These are phyloP conservation scores for Lepus oiostolus DNA, from an alignment of 2,797 vertebrate genomes.

Conservation along the genomic window DNA sequence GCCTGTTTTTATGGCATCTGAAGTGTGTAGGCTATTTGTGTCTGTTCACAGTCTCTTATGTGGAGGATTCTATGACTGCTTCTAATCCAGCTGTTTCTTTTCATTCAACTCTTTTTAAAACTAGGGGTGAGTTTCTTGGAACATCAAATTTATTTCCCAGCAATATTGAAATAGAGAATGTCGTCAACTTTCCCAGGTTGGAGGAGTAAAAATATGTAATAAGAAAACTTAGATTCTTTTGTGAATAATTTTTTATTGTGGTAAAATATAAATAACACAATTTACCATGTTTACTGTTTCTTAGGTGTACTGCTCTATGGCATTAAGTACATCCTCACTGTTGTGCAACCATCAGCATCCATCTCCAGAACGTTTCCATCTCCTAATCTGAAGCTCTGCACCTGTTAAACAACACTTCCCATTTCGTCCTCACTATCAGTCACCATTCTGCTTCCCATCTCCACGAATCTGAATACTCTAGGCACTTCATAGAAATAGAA, in stretches of 20 bases:
- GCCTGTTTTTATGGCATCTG: neutral
- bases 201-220: slow-evolving; percentile 53
- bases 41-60: neutral
- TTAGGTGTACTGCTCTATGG: neutral
- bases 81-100: slow-evolving; percentile 69
- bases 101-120: slow-evolving; percentile 66
- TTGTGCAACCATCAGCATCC: neutral
- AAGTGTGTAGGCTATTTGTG: neutral
- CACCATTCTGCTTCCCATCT: neutral
- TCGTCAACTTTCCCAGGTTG: slow-evolving; percentile 61
- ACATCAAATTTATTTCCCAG: slow-evolving; percentile 68
- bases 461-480: neutral
- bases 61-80: slow-evolving; percentile 16
- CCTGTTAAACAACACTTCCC: neutral
- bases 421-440: neutral
- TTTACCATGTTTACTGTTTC: slow-evolving; percentile 19
- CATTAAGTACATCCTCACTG: neutral
- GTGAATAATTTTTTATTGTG: slow-evolving; percentile 56
- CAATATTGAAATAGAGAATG: slow-evolving; percentile 60
- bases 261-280: neutral
- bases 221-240: slow-evolving; percentile 47
- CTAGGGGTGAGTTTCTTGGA: slow-evolving; percentile 68
- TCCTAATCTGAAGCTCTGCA: neutral
- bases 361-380: neutral
- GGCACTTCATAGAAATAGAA: neutral